These are phyloP conservation scores for Sinocyclocheilus grahami DNA, from an alignment of 2,113 vertebrate genomes.

Conservation along the genomic window DNA sequence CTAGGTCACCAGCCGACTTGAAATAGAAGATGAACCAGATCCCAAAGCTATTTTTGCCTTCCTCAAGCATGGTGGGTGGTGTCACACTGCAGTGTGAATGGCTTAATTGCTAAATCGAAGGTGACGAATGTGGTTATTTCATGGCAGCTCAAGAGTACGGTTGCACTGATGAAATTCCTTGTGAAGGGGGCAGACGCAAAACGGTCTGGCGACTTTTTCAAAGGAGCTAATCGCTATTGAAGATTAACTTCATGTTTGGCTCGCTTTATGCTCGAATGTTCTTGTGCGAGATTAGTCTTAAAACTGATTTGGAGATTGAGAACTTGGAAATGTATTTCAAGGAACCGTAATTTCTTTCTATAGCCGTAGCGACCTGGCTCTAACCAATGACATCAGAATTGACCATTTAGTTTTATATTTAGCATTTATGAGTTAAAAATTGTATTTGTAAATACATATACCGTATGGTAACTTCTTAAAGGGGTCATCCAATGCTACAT, in stretches of 20 bases:
- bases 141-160: conserved; percentile 1
- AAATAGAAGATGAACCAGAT: conserved; percentile 53
- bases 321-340: background rate
- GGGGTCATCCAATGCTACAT: too few relatives aligned
- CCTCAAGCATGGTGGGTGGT: background rate
- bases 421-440: background rate
- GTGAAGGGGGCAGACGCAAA: background rate
- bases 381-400: background rate
- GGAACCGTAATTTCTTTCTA: background rate
- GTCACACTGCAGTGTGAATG: conserved; percentile 12
- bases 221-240: conserved; percentile 15
- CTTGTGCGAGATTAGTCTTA: conserved; percentile 4
- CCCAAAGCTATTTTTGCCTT: conserved; percentile 41
- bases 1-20: conserved; percentile 40
- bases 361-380: background rate
- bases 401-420: background rate
- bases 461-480: background rate
- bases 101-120: conserved; percentile 37
- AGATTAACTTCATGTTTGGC: conserved; percentile 18
- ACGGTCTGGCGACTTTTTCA: background rate
- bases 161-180: background rate
- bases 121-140: conserved; percentile 35
- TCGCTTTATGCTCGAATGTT: background rate
- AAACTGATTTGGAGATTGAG: background rate
- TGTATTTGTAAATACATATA: background rate